Percentiles rank a stretch among this genome's conserved stretches.
phyloP scores from a whole-genome alignment of 2,113 vertebrate genomes.

The Philantomba maxwellii region DNA sequence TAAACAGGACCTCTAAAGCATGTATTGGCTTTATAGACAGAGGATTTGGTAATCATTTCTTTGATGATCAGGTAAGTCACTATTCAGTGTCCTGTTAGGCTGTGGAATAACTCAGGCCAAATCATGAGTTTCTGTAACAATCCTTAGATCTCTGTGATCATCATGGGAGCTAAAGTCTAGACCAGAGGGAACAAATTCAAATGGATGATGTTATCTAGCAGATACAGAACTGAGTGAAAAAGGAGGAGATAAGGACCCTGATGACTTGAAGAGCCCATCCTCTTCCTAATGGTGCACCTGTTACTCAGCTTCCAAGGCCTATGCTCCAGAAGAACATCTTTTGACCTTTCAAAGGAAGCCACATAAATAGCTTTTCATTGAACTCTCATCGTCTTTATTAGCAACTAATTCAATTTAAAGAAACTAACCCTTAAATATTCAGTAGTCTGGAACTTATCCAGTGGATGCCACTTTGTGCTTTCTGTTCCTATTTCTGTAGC shows the following conservation, averaged over 20 bases:
- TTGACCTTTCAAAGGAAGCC: not conserved
- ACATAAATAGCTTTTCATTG: not conserved
- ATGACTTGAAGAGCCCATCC: not conserved
- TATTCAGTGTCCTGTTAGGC: not conserved
- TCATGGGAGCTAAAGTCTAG: not conserved
- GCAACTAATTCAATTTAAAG: not conserved
- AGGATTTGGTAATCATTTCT: not conserved
- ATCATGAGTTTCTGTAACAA: not conserved
- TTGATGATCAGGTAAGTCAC: not conserved
- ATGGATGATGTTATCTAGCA: not conserved
- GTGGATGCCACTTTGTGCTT: not conserved
- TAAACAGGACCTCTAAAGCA: not conserved
- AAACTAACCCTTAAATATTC: not conserved
- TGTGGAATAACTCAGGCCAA: not conserved
- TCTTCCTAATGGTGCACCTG: not conserved
- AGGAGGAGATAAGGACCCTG: no score
- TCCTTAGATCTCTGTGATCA: not conserved
- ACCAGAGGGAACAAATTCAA: not conserved
- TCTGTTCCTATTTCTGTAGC: not conserved
- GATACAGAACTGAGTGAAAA: not conserved
- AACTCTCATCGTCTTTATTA: not conserved
- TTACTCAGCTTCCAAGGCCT: not conserved
- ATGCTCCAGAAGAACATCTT: not conserved
- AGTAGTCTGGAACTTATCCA: not conserved
- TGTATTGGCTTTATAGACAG: not conserved